Conservation (phyloP, 2,888 invertebrate species). For the Halictus ligatus region DNA sequence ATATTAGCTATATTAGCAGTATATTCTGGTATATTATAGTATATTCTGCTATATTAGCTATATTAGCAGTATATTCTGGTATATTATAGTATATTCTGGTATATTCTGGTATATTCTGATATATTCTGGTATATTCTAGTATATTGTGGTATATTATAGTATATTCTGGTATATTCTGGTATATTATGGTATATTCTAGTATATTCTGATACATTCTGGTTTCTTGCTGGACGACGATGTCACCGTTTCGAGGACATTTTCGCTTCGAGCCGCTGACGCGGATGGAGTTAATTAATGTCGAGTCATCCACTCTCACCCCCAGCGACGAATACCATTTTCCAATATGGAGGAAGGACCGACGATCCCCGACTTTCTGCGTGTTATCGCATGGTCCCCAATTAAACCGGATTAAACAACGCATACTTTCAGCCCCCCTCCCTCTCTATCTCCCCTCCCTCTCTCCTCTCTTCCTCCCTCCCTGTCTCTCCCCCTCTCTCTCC, state of each 20-base stretch:
- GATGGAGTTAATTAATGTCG: slow-evolving; percentile 54
- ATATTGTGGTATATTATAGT: no score
- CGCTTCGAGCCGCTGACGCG: slow-evolving; percentile 46
- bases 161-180: no score
- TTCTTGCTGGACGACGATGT: background rate
- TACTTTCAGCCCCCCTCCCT: background rate
- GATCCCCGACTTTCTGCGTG: slow-evolving; percentile 5
- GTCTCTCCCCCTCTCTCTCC: background rate
- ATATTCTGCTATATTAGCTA: no score
- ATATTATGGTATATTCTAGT: no score
- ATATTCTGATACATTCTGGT: background rate
- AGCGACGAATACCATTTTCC: slow-evolving; percentile 40
- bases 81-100: no score
- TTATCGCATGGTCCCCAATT: background rate
- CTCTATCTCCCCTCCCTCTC: background rate
- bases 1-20: no score
- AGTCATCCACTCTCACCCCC: slow-evolving; percentile 24
- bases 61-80: no score
- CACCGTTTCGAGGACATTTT: slow-evolving; percentile 41
- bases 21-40: no score
- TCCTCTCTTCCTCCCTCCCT: background rate
- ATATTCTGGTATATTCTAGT: no score
- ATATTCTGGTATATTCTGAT: no score
- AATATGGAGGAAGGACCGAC: slow-evolving; percentile 40
- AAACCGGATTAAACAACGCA: slow-evolving; percentile 14